Conservation (phyloP, 1,140 invertebrate species). For the Adelges cooleyi region DNA sequence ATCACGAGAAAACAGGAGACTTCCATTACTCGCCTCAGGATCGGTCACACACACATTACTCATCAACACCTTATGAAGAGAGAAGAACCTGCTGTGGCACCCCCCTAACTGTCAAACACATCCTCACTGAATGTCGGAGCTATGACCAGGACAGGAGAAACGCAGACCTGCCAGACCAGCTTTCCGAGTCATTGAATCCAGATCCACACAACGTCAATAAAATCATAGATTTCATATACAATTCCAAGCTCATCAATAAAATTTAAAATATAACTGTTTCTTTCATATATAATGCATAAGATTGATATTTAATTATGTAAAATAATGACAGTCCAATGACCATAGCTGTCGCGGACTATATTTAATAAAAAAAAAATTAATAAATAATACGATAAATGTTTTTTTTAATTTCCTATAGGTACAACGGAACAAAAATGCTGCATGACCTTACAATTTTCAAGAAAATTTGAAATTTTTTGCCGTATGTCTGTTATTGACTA, state of each 20-base stretch:
- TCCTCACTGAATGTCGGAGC: not conserved
- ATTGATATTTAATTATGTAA: not conserved
- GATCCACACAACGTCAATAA: not conserved
- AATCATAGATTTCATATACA: not conserved
- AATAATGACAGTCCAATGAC: not conserved
- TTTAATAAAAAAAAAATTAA: not conserved
- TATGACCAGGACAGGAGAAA: not conserved
- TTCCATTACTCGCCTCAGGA: not conserved
- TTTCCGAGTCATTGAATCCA: not conserved
- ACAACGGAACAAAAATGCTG: not conserved
- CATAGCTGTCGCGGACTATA: not conserved
- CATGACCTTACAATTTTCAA: not conserved
- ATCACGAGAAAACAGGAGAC: not conserved
- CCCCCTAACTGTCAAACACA: not conserved
- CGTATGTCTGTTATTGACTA: not conserved
- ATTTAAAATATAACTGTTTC: not conserved
- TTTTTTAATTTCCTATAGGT: not conserved
- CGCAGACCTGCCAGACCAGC: not conserved
- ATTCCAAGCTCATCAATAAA: not conserved
- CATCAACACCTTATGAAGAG: not conserved
- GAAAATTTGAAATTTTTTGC: constrained; percentile 2
- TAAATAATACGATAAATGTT: not conserved
- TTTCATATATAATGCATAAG: not conserved
- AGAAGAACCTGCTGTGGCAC: not conserved
- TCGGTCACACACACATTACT: not conserved